Evolutionary conservation across 1,140 invertebrate species (phyloP).

Genomic region (Drosophila ficusphila): DNA sequence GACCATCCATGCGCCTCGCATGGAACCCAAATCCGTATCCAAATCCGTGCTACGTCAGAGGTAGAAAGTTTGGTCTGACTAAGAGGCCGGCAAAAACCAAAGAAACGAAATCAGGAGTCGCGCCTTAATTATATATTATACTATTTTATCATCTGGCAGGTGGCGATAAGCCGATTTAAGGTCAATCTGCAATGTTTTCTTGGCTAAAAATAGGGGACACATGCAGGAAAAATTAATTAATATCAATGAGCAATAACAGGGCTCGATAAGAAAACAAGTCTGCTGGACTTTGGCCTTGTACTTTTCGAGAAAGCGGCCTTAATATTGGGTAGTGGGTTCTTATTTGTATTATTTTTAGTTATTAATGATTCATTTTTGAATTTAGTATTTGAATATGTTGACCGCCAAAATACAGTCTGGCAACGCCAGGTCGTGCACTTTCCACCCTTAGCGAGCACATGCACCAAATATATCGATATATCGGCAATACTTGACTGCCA

Average conservation of each 20-base stretch:
- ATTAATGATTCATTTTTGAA: background rate
- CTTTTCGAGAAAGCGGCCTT: background rate
- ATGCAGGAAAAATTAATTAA: slow-evolving; percentile 24
- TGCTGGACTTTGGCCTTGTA: slow-evolving; percentile 15
- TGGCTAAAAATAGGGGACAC: slow-evolving; percentile 22
- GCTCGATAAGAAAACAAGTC: slow-evolving; percentile 4
- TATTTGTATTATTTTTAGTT: background rate
- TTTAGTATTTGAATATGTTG: background rate
- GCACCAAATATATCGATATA: too few relatives aligned
- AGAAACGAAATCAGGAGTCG: slow-evolving; percentile 20
- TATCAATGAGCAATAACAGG: slow-evolving; percentile 23
- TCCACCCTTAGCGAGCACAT: too few relatives aligned
- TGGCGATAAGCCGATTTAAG: slow-evolving; percentile 29
- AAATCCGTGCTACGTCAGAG: slow-evolving; percentile 27
- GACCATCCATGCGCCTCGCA: background rate
- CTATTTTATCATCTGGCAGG: slow-evolving; percentile 9
- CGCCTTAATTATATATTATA: slow-evolving; percentile 36
- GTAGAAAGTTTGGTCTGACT: slow-evolving; percentile 48
- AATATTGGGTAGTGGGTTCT: background rate
- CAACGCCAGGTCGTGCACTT: too few relatives aligned
- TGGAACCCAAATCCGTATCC: slow-evolving; percentile 16
- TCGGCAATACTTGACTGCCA: too few relatives aligned
- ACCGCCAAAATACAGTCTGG: background rate
- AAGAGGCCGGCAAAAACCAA: slow-evolving; percentile 50
- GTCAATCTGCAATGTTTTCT: slow-evolving; percentile 32